Percentiles rank a stretch among this genome's conserved stretches.
Conservation (phyloP, 2,113 vertebrate species). For the Daboia siamensis region DNA sequence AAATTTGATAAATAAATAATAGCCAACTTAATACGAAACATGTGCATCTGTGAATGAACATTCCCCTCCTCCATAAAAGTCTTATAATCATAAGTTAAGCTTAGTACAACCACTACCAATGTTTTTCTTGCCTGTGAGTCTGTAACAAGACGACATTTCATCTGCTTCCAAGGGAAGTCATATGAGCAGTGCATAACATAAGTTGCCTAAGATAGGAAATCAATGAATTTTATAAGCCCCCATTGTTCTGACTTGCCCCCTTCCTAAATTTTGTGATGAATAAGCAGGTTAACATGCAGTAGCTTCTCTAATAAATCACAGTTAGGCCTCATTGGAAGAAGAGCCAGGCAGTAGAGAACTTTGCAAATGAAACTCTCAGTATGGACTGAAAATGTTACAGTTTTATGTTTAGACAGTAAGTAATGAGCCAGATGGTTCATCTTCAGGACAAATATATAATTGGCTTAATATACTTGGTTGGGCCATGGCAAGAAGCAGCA, state of each 20-base stretch:
- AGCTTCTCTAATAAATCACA: background rate
- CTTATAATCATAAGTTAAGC: background rate
- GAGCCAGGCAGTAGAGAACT: background rate
- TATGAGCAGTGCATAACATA: background rate
- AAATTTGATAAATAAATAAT: background rate
- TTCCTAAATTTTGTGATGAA: background rate
- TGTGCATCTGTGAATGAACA: background rate
- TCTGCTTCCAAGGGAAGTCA: background rate
- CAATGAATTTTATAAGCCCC: background rate
- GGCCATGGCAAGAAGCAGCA: background rate
- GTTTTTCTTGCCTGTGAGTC: background rate
- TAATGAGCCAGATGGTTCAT: background rate
- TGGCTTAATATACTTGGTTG: background rate
- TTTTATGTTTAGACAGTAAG: background rate
- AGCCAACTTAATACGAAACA: background rate
- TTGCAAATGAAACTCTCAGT: background rate
- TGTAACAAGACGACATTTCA: background rate
- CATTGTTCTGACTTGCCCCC: background rate
- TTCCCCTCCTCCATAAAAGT: background rate
- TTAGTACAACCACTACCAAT: background rate
- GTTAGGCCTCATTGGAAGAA: background rate
- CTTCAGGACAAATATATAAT: background rate
- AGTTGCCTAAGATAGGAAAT: background rate
- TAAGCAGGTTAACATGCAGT: background rate
- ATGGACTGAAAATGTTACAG: background rate